phyloP scores from a whole-genome alignment of 2,888 invertebrate species.

The Pollenia labialis region DNA sequence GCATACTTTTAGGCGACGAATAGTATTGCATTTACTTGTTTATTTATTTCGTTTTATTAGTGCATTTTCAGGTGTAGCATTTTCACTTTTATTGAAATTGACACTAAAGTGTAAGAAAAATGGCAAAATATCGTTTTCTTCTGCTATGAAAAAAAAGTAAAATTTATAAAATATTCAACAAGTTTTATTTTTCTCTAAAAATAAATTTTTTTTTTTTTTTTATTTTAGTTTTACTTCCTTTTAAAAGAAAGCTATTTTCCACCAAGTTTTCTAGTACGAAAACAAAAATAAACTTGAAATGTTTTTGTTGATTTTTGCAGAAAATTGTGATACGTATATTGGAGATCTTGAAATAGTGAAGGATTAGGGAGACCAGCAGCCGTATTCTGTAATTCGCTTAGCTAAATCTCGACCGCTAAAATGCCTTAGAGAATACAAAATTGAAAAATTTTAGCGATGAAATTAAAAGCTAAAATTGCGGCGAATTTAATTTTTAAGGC shows the following conservation, averaged over 20 bases:
- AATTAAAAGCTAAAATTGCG: no score
- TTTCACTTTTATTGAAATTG: slow-evolving; percentile 20
- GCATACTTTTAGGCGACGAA: neutral
- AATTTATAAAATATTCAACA: slow-evolving; percentile 50
- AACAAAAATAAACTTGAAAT: no score
- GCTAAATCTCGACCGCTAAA: no score
- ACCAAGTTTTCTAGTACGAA: neutral
- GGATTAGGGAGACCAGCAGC: no score
- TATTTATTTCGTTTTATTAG: neutral
- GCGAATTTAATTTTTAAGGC: no score
- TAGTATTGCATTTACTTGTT: neutral
- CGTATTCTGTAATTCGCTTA: no score
- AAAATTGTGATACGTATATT: no score
- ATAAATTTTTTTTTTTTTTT: neutral
- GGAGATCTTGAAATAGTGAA: no score
- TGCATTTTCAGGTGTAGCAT: neutral
- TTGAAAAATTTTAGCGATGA: no score
- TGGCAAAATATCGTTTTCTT: neutral
- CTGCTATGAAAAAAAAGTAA: neutral
- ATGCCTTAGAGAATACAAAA: no score
- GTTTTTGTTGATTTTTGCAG: no score
- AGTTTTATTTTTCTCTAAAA: slow-evolving; percentile 6
- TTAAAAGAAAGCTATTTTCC: neutral
- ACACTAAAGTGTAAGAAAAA: slow-evolving; percentile 12
- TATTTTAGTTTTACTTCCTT: neutral